phyloP scores from a whole-genome alignment of 2,888 invertebrate species.

The Muschampia staudingeri region DNA sequence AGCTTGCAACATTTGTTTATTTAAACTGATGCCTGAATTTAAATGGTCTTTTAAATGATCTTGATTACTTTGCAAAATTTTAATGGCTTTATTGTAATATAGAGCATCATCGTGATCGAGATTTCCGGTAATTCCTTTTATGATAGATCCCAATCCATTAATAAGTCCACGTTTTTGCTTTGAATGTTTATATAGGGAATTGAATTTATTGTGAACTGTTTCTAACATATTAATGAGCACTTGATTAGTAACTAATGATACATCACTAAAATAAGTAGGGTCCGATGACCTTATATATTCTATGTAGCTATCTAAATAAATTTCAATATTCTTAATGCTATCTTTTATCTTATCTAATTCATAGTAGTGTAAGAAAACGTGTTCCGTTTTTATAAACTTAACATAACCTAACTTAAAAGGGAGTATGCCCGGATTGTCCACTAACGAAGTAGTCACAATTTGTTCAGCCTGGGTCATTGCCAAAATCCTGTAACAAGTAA shows the following conservation, averaged over 20 bases:
- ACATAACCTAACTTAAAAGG: slow-evolving; percentile 14
- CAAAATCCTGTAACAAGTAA: slow-evolving; percentile 14
- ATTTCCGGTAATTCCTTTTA: too few species aligned
- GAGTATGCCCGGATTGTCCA: background rate
- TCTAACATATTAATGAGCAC: slow-evolving; percentile 7
- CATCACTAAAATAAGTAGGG: background rate
- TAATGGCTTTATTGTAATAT: background rate
- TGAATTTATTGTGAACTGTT: background rate
- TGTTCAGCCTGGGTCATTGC: slow-evolving; percentile 17
- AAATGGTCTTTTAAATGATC: background rate
- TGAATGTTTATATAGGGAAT: background rate
- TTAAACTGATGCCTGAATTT: background rate
- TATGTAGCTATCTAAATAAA: slow-evolving; percentile 1
- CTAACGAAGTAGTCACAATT: slow-evolving; percentile 1
- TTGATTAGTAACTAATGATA: background rate
- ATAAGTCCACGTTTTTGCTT: slow-evolving; percentile 2
- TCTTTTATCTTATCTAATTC: background rate
- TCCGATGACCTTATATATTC: background rate
- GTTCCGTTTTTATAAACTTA: slow-evolving; percentile 17
- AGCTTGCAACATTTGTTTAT: background rate
- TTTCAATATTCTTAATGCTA: background rate
- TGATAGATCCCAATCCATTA: background rate
- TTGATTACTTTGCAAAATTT: background rate
- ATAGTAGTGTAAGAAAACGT: slow-evolving; percentile 9
- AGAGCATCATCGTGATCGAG: background rate